Conservation (phyloP, 1,140 invertebrate genomes). For the Cryptotermes secundus region DNA sequence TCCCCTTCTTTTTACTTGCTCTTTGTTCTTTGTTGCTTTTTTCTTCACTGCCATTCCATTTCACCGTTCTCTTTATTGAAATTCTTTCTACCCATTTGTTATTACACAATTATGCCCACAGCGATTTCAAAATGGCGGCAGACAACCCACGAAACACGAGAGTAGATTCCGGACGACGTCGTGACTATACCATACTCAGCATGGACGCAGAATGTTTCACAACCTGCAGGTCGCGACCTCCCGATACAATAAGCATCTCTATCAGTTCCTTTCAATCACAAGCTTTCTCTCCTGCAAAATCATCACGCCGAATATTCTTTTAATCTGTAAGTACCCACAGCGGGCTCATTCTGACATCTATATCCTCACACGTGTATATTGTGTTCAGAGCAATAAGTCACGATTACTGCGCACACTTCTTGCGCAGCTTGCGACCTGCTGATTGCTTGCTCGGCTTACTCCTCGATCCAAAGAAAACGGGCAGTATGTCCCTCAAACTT, state of each 20-base stretch:
- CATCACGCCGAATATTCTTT: neutral
- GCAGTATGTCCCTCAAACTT: no score
- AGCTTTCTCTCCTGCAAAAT: neutral
- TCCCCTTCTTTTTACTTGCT: neutral
- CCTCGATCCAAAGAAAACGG: no score
- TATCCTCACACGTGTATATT: no score
- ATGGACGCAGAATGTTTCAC: neutral
- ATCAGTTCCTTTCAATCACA: neutral
- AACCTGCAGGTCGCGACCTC: neutral
- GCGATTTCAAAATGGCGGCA: neutral
- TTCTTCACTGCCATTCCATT: neutral
- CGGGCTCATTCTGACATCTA: no score
- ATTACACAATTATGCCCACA: neutral
- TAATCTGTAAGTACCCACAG: neutral
- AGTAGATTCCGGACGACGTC: neutral
- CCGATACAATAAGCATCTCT: neutral
- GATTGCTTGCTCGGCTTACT: no score
- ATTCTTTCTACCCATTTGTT: neutral
- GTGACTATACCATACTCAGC: neutral
- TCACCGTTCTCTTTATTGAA: neutral
- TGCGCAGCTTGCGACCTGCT: no score
- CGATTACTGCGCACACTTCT: no score
- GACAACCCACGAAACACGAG: neutral
- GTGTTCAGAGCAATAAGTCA: no score
- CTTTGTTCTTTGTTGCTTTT: neutral